Evolutionary conservation across 2,888 invertebrate species (phyloP), one percentile per base, ranked within the genome.

Genomic region (Tanypteryx hageni): DNA sequence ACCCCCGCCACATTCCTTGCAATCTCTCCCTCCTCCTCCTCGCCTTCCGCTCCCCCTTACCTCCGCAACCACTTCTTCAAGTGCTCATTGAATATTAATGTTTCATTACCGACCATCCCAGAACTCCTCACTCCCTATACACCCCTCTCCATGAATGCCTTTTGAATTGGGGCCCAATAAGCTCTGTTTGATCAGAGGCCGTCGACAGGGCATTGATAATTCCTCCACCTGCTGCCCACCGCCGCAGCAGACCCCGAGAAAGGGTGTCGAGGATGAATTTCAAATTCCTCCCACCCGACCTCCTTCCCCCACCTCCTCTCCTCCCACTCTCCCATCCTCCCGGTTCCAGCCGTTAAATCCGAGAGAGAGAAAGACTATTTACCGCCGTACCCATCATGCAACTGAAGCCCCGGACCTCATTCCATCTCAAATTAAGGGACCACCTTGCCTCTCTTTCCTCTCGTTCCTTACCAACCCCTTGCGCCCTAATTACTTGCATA

Each of bases 191-290:
- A 89, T 89, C 89, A 89, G 89, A 89, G 89, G 68, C 89, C 89
- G 89, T 89, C 89, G 89, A 89, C 89, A 89, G 89, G 83, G 89
- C 89, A 89, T 89, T 89, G 89, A 89, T 89, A 89, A 89, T 89
- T 89, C 89, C 89, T 89, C 89, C 89, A 89, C 64, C 89, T 64
- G 89, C 89, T 89, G 89, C 68, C 89, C 89, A 64, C 86, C 86
- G 44, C 86, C 86, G 57, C 83, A 57, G 83, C 83, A 83, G 83
- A 83, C 83, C 31, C 61, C 64, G 61, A 89, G 61, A 18, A 68
- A 89, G 89, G 89, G 89, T 89, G 89, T 89, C 89, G 89, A 89
- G 89, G 89, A 89, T 89, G 89, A 89, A 89, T 89, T 89, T 89
- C 89, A 89, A 89, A 89, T 89, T 89, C 44, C 89, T 13, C 89